A percentile compares a stretch with the other conserved stretches of the same genome.
Evolutionary conservation across 2,113 vertebrate species (phyloP).

Genomic region (Passer domesticus): DNA sequence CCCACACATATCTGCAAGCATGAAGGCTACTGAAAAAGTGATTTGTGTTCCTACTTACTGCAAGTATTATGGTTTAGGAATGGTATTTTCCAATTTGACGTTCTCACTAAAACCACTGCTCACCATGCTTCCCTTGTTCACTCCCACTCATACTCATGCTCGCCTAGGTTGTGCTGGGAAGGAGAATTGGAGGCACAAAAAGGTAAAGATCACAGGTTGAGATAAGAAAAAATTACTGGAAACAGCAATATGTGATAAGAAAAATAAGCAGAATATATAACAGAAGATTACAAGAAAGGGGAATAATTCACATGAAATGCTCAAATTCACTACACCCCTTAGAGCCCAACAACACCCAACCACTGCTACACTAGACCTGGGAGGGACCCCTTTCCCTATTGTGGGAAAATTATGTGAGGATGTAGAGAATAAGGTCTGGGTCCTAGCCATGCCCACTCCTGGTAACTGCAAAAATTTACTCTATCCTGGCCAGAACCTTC

Average conservation of each 20-base stretch:
- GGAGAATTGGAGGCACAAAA: not conserved
- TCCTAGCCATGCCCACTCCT: too few species aligned
- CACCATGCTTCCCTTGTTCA: accelerated
- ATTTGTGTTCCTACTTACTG: not conserved
- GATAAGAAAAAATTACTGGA: not conserved
- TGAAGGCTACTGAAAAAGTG: not conserved
- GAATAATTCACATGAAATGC: not conserved
- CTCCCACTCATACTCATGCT: not conserved
- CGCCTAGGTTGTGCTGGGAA: not conserved
- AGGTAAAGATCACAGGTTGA: not conserved
- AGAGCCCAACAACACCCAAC: not conserved
- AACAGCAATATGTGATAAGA: not conserved
- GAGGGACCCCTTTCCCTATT: not conserved
- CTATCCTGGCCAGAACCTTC: not conserved
- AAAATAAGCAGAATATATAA: not conserved
- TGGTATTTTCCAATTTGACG: not conserved
- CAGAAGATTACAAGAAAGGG: not conserved
- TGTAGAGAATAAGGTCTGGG: not conserved
- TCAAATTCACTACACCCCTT: not conserved
- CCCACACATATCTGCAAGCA: accelerated
- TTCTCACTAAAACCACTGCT: not conserved
- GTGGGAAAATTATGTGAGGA: not conserved
- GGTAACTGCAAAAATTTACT: not conserved
- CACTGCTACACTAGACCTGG: not conserved
- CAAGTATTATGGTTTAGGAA: not conserved